Evolutionary conservation across 2,888 invertebrate genomes (phyloP).

Genomic region (Chydorus sphaericus): DNA sequence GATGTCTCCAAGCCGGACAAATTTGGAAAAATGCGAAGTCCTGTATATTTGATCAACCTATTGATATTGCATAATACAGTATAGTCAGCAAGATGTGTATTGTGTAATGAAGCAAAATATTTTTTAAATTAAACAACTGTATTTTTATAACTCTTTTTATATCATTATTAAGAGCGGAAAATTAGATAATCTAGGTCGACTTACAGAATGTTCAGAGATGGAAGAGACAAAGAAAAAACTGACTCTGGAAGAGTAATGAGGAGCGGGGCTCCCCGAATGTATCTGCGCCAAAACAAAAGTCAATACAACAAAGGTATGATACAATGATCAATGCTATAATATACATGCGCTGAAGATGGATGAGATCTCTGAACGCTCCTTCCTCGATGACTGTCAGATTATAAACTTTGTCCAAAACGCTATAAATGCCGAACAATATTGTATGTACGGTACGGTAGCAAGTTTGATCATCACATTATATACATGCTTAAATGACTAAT

Average conservation of each 20-base stretch:
- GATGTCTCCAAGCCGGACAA: conserved; percentile 14
- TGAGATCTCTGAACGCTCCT: neutral
- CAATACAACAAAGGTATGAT: neutral
- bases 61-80: no score
- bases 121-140: no score
- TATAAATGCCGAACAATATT: neutral
- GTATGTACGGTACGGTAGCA: no score
- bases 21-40: conserved; percentile 14
- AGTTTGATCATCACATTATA: no score
- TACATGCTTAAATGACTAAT: no score
- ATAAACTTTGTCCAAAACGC: neutral
- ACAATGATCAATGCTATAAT: neutral
- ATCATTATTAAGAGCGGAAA: no score
- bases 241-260: conserved; percentile 37
- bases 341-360: conserved; percentile 8
- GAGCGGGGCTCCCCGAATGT: conserved; percentile 50
- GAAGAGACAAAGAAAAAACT: conserved; percentile 35
- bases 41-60: conserved; percentile 15
- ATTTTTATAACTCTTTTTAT: no score
- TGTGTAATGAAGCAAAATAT: no score
- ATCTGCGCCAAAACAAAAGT: conserved; percentile 36
- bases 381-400: neutral
- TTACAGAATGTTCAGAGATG: conserved; percentile 44
- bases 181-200: no score
- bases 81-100: no score